A percentile compares a stretch with the other conserved stretches of the same genome.
These are phyloP conservation scores for Drosophila ambigua DNA, from an alignment of 1,140 invertebrate genomes.

Conservation along the genomic window DNA sequence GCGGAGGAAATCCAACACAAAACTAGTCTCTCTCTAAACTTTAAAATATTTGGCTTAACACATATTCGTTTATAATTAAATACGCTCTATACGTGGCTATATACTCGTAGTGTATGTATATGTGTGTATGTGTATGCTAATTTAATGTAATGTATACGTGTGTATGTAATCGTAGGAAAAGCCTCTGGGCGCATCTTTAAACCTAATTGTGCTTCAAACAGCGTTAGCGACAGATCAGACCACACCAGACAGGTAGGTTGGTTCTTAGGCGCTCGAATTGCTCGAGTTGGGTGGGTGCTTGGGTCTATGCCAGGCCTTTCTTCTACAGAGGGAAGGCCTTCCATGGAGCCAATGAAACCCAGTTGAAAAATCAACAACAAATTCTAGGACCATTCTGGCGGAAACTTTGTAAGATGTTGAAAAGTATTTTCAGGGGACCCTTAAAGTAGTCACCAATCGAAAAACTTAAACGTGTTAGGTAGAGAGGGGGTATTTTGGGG, in stretches of 20 bases:
- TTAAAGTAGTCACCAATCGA: slow-evolving; percentile 50
- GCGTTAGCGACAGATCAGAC: slow-evolving; percentile 52
- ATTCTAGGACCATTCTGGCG: neutral
- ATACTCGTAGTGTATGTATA: slow-evolving; percentile 58
- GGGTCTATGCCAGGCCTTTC: slow-evolving; percentile 62
- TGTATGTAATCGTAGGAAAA: slow-evolving; percentile 73
- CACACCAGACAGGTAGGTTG: neutral
- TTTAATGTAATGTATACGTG: slow-evolving; percentile 72
- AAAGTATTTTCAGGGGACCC: slow-evolving; percentile 10
- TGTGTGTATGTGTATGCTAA: slow-evolving; percentile 56
- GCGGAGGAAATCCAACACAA: slow-evolving; percentile 27
- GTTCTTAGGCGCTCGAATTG: slow-evolving; percentile 25
- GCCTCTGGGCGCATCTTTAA: slow-evolving; percentile 79
- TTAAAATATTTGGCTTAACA: slow-evolving; percentile 80
- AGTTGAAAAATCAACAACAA: slow-evolving; percentile 20
- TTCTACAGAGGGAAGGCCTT: slow-evolving; percentile 8
- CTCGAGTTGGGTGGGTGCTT: slow-evolving; percentile 51
- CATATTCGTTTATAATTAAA: slow-evolving; percentile 78
- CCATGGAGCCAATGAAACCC: slow-evolving; percentile 68
- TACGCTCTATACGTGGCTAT: slow-evolving; percentile 54
- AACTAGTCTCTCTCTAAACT: slow-evolving; percentile 47
- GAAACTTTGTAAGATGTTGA: slow-evolving; percentile 53
- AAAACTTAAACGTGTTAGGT: slow-evolving; percentile 62
- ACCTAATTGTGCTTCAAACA: slow-evolving; percentile 77
- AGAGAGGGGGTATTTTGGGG: neutral